Evolutionary conservation across 1,140 invertebrate genomes (phyloP).

Genomic region (Atta texana): DNA sequence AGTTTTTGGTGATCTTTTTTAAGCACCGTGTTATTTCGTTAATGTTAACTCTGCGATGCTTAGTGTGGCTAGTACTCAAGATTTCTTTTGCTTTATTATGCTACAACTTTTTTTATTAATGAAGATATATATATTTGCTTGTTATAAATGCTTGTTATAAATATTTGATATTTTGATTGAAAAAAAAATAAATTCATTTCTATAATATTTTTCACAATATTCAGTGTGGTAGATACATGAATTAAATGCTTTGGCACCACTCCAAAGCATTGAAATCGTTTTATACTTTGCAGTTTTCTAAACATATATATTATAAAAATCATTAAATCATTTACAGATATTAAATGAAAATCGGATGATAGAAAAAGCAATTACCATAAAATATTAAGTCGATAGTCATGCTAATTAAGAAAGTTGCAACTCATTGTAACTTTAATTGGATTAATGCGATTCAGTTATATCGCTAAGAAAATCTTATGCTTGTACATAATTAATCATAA

Average conservation of each 20-base stretch:
- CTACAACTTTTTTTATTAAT: no score
- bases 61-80: no score
- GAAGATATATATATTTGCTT: no score
- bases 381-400: not conserved
- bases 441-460: conserved; percentile 6
- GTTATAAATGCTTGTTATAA: no score
- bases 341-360: not conserved
- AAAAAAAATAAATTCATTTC: no score
- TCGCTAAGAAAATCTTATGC: not conserved
- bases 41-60: not conserved
- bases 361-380: not conserved
- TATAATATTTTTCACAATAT: no score
- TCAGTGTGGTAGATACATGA: no score
- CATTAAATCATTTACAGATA: not conserved
- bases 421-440: conserved; percentile 18
- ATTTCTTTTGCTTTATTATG: no score
- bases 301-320: not conserved
- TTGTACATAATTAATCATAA: not conserved
- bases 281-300: no score
- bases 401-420: conserved; percentile 36
- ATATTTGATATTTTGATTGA: no score
- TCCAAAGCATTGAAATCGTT: no score
- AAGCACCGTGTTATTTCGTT: not conserved
- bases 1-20: not conserved
- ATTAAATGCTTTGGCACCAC: no score